Evolutionary conservation across 2,113 vertebrate species (phyloP), one percentile per base, ranked within the genome.

Genomic region (Oreochromis tanganicae): DNA sequence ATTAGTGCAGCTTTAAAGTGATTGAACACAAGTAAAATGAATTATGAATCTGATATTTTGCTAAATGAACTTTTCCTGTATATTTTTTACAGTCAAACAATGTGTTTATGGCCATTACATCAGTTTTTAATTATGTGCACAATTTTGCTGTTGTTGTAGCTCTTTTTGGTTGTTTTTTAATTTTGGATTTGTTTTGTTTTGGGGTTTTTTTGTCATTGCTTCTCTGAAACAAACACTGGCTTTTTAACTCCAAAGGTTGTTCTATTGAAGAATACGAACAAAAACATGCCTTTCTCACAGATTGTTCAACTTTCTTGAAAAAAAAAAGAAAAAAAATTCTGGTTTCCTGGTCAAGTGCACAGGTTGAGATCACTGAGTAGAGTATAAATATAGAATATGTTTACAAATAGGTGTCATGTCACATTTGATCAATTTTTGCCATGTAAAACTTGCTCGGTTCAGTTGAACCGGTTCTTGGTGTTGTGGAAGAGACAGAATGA

Each of bases 161-260:
- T 84, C 73, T 85, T 89, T 91, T 81, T 92, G 82, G 61, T 66
- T 56, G 66, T 41, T 91, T 54, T 86, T 38, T 12, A n/a, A 36
- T 89, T 93, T 82, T 92, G 80, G 32, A 21, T 57, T 54, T 43
- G 61, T 16, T 88, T 88, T 86, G 24, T 38, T 50, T 21, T 83
- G 63, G 63, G 63, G 34, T 19, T 12, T n/a, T 85, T 81, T 91
- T 87, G 82, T 91, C 90, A 95, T 94, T 96, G 95, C 96, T 96
- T 94, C 93, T 95, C 93, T 89, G 88, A 95, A 94, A 95, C 89
- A 96, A 95, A 96, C 96, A 96, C 96, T 96, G 96, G 95, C 93
- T 95, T 93, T 94, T 93, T 92, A 92, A 94, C 95, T 96, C 94
- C 95, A 95, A 95, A 95, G 92, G 83, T 95, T 94, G 87, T 95